Evolutionary conservation across 2,888 invertebrate genomes (phyloP).

Genomic region (Odontocerum albicorne): DNA sequence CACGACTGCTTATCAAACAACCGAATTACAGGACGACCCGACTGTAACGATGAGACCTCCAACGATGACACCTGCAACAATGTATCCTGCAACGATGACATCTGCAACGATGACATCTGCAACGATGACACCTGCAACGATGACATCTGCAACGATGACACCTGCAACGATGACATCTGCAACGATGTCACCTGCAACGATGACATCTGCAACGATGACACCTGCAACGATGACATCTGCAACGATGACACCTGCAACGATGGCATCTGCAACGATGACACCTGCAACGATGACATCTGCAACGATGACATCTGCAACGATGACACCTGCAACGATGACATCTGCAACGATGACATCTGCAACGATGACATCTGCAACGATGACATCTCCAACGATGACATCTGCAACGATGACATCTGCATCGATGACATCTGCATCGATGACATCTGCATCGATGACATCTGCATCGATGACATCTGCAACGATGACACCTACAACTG

Average conservation of each 20-base stretch:
- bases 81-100: too few species aligned
- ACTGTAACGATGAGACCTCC: too few species aligned
- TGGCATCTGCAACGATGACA: slow-evolving; percentile 32
- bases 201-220: slow-evolving; percentile 26
- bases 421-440: slow-evolving; percentile 36
- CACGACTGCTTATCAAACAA: too few species aligned
- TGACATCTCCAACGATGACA: not conserved
- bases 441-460: slow-evolving; percentile 31
- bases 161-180: slow-evolving; percentile 5
- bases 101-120: too few species aligned
- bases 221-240: slow-evolving; percentile 35
- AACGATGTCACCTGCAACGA: slow-evolving; percentile 22
- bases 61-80: too few species aligned
- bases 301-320: slow-evolving; percentile 34
- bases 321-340: slow-evolving; percentile 29
- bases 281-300: slow-evolving; percentile 26
- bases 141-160: slow-evolving; percentile 1
- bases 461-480: slow-evolving; percentile 38
- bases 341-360: slow-evolving; percentile 35
- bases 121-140: too few species aligned
- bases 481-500: slow-evolving; percentile 31
- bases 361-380: slow-evolving; percentile 30
- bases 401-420: slow-evolving; percentile 33
- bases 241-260: slow-evolving; percentile 28
- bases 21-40: too few species aligned